Conservation (phyloP, 2,113 vertebrate species). For the Arenaria interpres region DNA sequence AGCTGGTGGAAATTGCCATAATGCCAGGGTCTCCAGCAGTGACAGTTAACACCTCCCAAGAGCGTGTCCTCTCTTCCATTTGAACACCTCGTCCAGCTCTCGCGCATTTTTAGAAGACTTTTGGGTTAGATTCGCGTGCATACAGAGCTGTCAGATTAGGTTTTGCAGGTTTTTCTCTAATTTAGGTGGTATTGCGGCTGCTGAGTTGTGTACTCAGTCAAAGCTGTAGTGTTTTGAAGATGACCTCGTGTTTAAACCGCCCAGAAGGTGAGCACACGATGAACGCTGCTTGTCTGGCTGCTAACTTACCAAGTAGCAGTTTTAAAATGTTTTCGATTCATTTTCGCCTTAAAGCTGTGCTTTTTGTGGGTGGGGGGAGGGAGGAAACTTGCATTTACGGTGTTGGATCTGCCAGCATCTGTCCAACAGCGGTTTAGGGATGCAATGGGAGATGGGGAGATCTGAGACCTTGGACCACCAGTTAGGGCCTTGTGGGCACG, state of each 20-base stretch:
- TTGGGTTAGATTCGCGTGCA: background rate
- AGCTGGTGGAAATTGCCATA: background rate
- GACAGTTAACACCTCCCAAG: background rate
- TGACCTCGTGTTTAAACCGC: background rate
- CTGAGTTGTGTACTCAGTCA: background rate
- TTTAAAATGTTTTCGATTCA: background rate
- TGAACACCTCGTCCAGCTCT: background rate
- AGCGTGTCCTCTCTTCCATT: rapidly evolving
- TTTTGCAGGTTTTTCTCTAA: background rate
- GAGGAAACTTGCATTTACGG: background rate
- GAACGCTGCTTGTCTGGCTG: background rate
- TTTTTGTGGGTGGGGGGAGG: background rate
- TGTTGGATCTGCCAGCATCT: background rate
- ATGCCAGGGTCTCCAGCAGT: background rate
- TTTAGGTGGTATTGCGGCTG: background rate
- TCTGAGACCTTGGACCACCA: background rate
- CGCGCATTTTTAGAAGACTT: background rate
- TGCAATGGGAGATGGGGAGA: background rate
- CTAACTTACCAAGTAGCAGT: background rate
- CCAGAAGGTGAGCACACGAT: background rate
- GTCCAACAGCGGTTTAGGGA: background rate
- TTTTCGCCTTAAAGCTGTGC: background rate
- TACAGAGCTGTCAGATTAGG: background rate
- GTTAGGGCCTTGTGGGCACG: background rate
- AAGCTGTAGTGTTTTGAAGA: background rate